A percentile compares a stretch with the other conserved stretches of the same genome.
Evolutionary conservation across 2,797 vertebrate species (phyloP).

Genomic region (Melopsittacus undulatus): DNA sequence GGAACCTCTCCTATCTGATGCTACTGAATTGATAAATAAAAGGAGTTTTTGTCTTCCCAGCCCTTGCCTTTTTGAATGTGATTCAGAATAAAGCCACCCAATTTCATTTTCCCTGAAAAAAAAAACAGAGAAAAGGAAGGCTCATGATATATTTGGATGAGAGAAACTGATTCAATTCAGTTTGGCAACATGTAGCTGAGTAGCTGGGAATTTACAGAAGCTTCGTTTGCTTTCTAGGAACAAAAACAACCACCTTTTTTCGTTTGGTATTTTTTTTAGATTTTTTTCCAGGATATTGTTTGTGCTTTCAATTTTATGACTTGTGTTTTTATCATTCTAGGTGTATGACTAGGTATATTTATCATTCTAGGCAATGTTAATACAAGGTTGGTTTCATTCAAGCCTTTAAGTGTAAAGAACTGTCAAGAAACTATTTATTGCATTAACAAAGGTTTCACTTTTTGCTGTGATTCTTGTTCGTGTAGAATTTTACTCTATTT

Average conservation of each 20-base stretch:
- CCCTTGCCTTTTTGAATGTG: not conserved
- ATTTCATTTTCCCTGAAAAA: not conserved
- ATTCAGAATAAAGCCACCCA: not conserved
- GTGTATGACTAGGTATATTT: too few species aligned
- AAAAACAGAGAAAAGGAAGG: not conserved
- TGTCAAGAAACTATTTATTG: not conserved
- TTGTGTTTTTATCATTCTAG: not conserved
- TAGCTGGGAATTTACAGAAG: not conserved
- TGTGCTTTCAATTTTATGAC: not conserved
- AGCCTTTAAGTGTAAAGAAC: not conserved
- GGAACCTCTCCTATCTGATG: constrained; percentile 26
- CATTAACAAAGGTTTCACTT: not conserved
- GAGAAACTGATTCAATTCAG: not conserved
- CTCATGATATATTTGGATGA: not conserved
- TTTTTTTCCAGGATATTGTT: not conserved
- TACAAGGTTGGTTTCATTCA: not conserved
- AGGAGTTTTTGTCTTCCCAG: not conserved
- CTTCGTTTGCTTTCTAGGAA: constrained; percentile 5
- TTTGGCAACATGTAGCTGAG: not conserved
- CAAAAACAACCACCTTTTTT: not conserved
- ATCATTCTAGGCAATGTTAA: not conserved
- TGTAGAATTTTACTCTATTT: not conserved
- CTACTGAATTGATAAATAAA: constrained; percentile 24
- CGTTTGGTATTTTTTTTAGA: not conserved
- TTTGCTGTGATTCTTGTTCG: not conserved